Evolutionary conservation across 1,140 invertebrate genomes (phyloP), one percentile per base, ranked within the genome.

Genomic region (Trypoxylus dichotomus): DNA sequence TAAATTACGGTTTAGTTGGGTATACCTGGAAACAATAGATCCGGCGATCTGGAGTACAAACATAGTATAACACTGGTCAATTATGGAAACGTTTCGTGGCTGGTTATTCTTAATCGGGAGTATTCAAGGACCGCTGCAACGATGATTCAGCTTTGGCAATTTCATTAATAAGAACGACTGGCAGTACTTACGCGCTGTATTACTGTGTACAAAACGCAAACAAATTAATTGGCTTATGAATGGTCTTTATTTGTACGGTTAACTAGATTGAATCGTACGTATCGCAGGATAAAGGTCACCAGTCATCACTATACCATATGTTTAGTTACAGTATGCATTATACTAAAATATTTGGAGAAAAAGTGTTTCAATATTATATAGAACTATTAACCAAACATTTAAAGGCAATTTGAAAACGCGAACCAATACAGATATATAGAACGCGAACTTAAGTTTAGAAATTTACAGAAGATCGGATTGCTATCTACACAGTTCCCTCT

Each of bases 201-300:
- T 68, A 24, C 60, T 24, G 24, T 37, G 10, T 13, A 68, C 60
- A 24, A 68, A 68, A 68, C 60, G 60, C 60, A 68, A 68, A 68
- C 24, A 68, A 68, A 68, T 68, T 68, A 68, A 68, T 68, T 68
- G 60, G 60, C 27, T 68, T 68, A 68, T 68, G 60, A 68, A 68
- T 68, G 60, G 60, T 68, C 60, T 68, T 68, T 68, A 68, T 54
- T 54, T 54, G 47, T 27, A 24, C 60, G 60, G 27, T 29, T 68
- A 24, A 68, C 60, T 68, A 68, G 60, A 68, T 68, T 68, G 24
- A 27, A 68, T 58, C 7, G 32, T 15, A 54, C 6, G 13, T 47
- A 54, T 19, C n/a, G 7, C 7, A 54, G 13, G 47, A 15, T 54
- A 68, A 8, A 24, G 60, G 27, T 68, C 25, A 68, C 5, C 25